Conservation (phyloP, 2,113 vertebrate genomes). For the Chionodraco myersi region DNA sequence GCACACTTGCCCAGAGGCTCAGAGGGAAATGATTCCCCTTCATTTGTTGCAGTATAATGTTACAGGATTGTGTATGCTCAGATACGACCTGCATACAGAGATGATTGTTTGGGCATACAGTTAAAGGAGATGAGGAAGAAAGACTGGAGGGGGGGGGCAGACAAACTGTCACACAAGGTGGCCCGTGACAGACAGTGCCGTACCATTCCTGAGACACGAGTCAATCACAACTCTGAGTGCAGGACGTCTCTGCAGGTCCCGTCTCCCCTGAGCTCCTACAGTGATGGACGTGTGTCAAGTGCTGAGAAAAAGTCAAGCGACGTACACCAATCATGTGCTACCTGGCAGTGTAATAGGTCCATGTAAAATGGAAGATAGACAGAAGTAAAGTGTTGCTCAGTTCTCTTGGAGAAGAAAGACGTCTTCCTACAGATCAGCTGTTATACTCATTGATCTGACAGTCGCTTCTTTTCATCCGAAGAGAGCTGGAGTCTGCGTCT, state of each 20-base stretch:
- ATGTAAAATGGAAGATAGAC: conserved; percentile 52
- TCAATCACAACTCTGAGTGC: conserved; percentile 67
- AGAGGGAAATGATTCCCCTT: conserved; percentile 11
- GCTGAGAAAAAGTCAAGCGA: conserved; percentile 52
- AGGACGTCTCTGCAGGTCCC: conserved; percentile 43
- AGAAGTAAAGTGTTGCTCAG: conserved; percentile 50
- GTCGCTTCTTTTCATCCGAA: conserved; percentile 54
- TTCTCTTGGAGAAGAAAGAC: conserved; percentile 59
- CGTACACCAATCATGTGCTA: conserved; percentile 63
- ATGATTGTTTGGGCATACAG: conserved; percentile 27
- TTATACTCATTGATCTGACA: conserved; percentile 61
- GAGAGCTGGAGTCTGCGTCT: conserved; percentile 54
- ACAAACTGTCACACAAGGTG: conserved; percentile 31
- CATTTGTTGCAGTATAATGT: conserved; percentile 49
- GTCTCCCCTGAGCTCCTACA: conserved; percentile 43
- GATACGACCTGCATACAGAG: conserved; percentile 26
- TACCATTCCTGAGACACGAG: conserved; percentile 49
- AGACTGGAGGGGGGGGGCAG: neutral
- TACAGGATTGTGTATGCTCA: conserved; percentile 27
- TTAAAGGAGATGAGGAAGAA: conserved; percentile 17
- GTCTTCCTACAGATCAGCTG: conserved; percentile 75
- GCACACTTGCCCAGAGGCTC: conserved; percentile 28
- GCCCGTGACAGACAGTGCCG: conserved; percentile 35
- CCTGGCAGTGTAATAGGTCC: conserved; percentile 56
- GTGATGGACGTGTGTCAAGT: conserved; percentile 73